Conservation (phyloP, 2,113 vertebrate species). For the Uria aalge region DNA sequence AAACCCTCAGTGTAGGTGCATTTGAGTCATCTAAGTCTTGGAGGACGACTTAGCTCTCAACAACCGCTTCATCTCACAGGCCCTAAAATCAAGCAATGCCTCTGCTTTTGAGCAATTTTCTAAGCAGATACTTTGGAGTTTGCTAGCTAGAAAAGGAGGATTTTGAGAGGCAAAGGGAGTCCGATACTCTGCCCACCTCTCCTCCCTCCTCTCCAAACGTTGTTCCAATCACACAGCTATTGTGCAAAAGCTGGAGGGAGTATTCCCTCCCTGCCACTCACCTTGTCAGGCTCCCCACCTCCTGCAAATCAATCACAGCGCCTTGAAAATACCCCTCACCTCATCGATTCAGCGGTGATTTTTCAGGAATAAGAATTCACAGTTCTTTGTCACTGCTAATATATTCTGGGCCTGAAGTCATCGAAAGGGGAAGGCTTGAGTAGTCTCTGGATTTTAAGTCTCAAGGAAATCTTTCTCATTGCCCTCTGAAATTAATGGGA, state of each 20-base stretch:
- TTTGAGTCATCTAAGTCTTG: not conserved
- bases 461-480: not conserved
- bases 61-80: not conserved
- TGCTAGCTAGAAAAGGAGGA: not conserved
- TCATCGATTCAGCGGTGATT: not conserved
- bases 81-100: not conserved
- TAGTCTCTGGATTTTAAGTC: not conserved
- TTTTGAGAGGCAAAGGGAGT: not conserved
- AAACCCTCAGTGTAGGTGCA: not conserved
- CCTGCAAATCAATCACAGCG: not conserved
- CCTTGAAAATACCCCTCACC: not conserved
- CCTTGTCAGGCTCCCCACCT: not conserved
- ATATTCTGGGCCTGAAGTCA: not conserved
- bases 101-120: not conserved
- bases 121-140: not conserved
- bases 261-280: not conserved
- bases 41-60: not conserved
- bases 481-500: not conserved
- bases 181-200: not conserved
- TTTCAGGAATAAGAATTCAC: not conserved
- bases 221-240: not conserved
- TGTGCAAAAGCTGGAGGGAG: not conserved
- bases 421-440: rapidly evolving
- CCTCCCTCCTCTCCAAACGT: not conserved
- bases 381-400: not conserved